Evolutionary conservation across 1,140 invertebrate species (phyloP).

Genomic region (Drosophila serrata): DNA sequence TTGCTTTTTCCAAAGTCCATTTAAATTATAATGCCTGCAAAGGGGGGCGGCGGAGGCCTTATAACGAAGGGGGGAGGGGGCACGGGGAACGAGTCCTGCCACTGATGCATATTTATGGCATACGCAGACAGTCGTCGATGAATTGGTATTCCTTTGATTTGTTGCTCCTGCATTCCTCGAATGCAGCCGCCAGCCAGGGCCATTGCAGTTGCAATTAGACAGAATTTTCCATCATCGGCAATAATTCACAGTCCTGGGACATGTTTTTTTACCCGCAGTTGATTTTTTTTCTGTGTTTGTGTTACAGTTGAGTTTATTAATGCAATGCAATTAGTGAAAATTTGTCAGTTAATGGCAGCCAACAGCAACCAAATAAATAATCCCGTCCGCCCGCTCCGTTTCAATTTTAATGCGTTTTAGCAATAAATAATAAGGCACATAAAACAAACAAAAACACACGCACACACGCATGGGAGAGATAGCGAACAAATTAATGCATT

Average conservation of each 20-base stretch:
- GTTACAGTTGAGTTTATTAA: slow-evolving; percentile 70
- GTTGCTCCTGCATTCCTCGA: slow-evolving; percentile 50
- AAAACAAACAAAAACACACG: slow-evolving; percentile 3
- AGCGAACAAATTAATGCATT: slow-evolving; percentile 66
- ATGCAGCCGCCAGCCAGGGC: slow-evolving; percentile 14
- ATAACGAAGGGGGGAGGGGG: neutral
- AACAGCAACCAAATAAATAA: slow-evolving; percentile 76
- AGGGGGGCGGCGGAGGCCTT: neutral
- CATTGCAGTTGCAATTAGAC: slow-evolving; percentile 66
- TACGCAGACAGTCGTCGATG: slow-evolving; percentile 73
- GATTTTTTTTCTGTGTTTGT: slow-evolving; percentile 32
- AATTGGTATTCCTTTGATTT: slow-evolving; percentile 76
- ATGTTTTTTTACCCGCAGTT: slow-evolving; percentile 28
- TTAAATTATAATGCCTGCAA: slow-evolving; percentile 78
- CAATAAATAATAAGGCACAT: slow-evolving; percentile 71
- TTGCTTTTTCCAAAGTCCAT: slow-evolving; percentile 82
- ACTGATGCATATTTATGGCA: slow-evolving; percentile 79
- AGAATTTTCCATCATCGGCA: slow-evolving; percentile 44
- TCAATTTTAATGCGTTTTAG: slow-evolving; percentile 78
- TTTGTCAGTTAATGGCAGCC: slow-evolving; percentile 80
- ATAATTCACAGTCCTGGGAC: slow-evolving; percentile 23
- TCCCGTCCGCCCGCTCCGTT: slow-evolving; percentile 17
- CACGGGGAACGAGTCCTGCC: neutral
- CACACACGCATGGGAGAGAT: slow-evolving; percentile 29
- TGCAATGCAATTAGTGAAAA: slow-evolving; percentile 79